A percentile compares a stretch with the other conserved stretches of the same genome.
These are phyloP conservation scores for Linurgus olivaceus DNA, from an alignment of 2,797 vertebrate genomes.

Conservation along the genomic window DNA sequence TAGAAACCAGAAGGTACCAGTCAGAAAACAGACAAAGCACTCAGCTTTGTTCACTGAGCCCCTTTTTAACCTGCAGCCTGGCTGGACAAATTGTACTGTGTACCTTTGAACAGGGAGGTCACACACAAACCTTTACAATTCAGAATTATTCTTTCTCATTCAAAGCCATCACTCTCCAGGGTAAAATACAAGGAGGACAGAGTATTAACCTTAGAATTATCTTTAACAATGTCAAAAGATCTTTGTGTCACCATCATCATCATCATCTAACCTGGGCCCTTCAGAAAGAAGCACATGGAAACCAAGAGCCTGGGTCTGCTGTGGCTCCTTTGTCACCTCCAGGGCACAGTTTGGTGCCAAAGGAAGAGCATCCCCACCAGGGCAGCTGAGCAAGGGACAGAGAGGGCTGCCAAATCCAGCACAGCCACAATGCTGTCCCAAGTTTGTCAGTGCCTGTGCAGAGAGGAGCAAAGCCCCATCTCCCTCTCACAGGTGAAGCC, in stretches of 20 bases:
- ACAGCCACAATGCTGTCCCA: rapidly evolving
- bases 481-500: background rate
- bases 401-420: background rate
- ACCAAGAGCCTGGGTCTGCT: background rate
- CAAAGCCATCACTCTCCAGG: background rate
- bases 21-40: background rate
- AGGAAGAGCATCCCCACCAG: background rate
- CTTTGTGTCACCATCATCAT: background rate
- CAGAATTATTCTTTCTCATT: background rate
- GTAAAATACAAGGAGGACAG: background rate
- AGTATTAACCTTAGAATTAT: background rate
- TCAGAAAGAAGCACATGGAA: background rate
- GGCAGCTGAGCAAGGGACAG: background rate
- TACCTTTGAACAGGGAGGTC: background rate
- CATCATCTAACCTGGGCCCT: background rate
- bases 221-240: background rate
- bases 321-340: background rate
- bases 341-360: background rate
- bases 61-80: background rate
- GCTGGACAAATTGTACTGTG: background rate
- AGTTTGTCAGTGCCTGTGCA: rapidly evolving
- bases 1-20: background rate
- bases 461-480: background rate
- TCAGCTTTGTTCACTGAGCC: background rate
- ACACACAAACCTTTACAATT: background rate